phyloP scores from a whole-genome alignment of 1,140 invertebrate genomes.

The Conus betulinus region DNA sequence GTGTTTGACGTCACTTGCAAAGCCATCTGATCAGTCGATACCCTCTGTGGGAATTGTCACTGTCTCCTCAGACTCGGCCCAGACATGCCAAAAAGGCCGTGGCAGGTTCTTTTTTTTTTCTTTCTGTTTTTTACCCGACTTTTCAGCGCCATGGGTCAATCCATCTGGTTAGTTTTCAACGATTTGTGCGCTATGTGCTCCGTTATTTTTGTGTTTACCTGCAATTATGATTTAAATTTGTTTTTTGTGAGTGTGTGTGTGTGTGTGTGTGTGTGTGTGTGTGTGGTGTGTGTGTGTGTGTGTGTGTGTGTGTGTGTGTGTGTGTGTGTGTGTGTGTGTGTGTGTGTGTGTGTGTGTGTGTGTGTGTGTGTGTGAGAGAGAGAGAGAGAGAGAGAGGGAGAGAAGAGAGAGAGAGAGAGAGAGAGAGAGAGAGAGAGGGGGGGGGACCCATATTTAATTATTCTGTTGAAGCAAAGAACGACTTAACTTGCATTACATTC shows the following conservation, averaged over 20 bases:
- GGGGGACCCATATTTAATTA: no score
- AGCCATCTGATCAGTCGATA: not conserved
- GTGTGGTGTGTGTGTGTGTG: not conserved
- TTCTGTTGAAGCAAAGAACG: no score
- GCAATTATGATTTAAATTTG: not conserved
- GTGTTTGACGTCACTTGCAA: not conserved
- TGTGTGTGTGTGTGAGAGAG: no score
- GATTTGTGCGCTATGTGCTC: not conserved
- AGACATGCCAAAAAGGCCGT: not conserved
- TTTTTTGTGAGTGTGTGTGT: no score
- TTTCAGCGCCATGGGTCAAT: no score
- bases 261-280: not conserved
- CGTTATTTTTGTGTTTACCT: not conserved
- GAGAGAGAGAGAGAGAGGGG: no score
- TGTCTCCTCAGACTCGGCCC: not conserved
- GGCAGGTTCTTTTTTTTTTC: no score
- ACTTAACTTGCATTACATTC: no score
- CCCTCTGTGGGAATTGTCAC: not conserved
- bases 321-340: not conserved
- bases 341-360: not conserved
- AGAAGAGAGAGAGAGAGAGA: no score
- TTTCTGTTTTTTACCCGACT: not conserved
- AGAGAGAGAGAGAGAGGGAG: no score
- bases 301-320: not conserved
- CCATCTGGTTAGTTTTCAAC: not conserved